Conservation (phyloP, 2,113 vertebrate species). For the Axis porcinus region DNA sequence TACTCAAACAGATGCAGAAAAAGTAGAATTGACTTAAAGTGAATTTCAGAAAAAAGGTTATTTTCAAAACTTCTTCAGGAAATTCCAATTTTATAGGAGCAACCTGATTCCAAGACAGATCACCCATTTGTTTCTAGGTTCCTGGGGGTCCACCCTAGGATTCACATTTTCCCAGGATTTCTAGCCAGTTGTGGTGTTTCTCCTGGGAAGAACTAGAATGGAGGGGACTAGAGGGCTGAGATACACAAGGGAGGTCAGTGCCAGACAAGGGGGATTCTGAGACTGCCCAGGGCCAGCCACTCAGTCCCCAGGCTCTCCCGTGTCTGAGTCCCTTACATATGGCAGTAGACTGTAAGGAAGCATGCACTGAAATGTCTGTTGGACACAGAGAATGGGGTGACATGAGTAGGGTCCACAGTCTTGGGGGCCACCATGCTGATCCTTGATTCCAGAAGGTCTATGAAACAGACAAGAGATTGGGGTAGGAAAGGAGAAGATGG, state of each 20-base stretch:
- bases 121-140: accelerated
- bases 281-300: not conserved
- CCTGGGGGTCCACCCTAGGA: not conserved
- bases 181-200: not conserved
- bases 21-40: too few species aligned
- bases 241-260: not conserved
- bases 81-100: not conserved
- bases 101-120: not conserved
- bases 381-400: not conserved
- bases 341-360: not conserved
- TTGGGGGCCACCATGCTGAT: not conserved
- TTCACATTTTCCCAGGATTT: not conserved
- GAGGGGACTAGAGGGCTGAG: not conserved
- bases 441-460: not conserved
- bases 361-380: not conserved
- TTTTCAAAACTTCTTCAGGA: not conserved
- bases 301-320: not conserved
- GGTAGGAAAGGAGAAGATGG: not conserved
- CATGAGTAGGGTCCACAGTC: too few species aligned
- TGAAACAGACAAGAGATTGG: not conserved
- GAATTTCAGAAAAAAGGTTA: not conserved
- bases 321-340: accelerated
- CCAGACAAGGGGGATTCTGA: not conserved
- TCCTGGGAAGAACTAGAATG: not conserved
- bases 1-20: not conserved